Base-by-base conservation (phyloP, 2,888 invertebrate genomes). In the Gymnoscelis rufifasciata region DNA sequence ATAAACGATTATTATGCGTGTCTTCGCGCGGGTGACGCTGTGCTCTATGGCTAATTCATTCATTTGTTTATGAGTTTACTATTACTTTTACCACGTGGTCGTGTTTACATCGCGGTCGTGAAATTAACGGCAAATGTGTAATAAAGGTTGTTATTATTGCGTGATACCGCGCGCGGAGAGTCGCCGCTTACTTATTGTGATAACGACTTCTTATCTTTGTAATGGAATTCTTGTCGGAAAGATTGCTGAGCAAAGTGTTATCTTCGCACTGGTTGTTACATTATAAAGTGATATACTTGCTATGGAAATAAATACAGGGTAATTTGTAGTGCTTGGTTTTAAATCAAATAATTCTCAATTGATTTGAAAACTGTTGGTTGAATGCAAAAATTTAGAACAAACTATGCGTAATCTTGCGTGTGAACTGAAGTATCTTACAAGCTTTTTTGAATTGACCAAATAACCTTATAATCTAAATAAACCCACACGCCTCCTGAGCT, bases 1-100 rank as follows among this genome's bases (percentile, higher is more conserved):
- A 83, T 87, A 83, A 81, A 72, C 73, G 76, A 83, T 87, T 80
- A 84, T 81, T 77, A 84, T 81, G 84, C 82, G 80, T 84, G 83
- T 81, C 79, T 82, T 80, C 76, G 71, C 59, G 63, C 60, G 62
- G 71, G 66, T 83, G 83, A 81, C 80, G 83, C 72, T 61, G 67
- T 59, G 68, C 68, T 72, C 74, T 78, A 76, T 81, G 74, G 83
- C 71, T 74, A 81, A 83, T 81, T 78, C 83, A 83, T 83, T 83
- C 83, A 73, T 78, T 78, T 78, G 76, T 83, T 80, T 78, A 75
- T 75, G 70, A 78, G 74, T 80, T 79, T 83, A 81, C 83, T 78
- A 78, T 77, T 78, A 82, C 80, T 78, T 78, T 78, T 73, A 74
- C 69, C 86, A 84, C 86, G 84, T 84, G 87, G 67, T 75, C 64